Percentiles rank a stretch among this genome's conserved stretches.
Conservation (phyloP, 2,797 vertebrate species). For the Odontamblyopus rebecca region DNA sequence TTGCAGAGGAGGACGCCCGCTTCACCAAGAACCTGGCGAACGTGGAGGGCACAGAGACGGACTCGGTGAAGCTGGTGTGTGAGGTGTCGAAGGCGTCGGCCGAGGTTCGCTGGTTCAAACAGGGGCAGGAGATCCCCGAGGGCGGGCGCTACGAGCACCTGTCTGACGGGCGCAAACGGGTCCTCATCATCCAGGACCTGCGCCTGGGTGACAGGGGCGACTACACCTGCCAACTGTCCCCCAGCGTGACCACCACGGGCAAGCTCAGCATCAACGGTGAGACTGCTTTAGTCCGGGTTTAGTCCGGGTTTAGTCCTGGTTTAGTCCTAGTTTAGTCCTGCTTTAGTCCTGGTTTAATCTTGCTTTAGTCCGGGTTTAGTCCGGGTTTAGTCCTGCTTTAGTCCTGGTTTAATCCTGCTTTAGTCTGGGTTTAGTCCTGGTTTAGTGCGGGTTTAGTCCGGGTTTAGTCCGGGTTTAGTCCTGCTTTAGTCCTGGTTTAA, state of each 20-base stretch:
- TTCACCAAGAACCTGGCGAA: constrained; percentile 96
- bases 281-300: not conserved
- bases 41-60: constrained; percentile 90
- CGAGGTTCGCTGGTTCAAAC: constrained; percentile 90
- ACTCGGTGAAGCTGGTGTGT: constrained; percentile 92
- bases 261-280: constrained; percentile 89
- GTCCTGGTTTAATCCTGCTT: not conserved
- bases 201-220: constrained; percentile 86
- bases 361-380: not conserved
- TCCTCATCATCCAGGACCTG: constrained; percentile 88
- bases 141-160: constrained; percentile 92
- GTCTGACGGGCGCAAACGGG: constrained; percentile 87
- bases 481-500: not conserved
- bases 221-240: constrained; percentile 88
- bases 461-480: not conserved
- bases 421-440: too few relatives aligned
- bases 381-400: not conserved
- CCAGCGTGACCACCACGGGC: constrained; percentile 83
- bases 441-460: not conserved
- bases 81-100: constrained; percentile 91
- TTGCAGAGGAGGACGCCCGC: constrained; percentile 89
- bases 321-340: not conserved
- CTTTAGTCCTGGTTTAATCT: not conserved
- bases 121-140: constrained; percentile 89
- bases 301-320: not conserved